Evolutionary conservation across 2,113 vertebrate species (phyloP), one percentile per base, ranked within the genome.

Genomic region (Lagopus muta): DNA sequence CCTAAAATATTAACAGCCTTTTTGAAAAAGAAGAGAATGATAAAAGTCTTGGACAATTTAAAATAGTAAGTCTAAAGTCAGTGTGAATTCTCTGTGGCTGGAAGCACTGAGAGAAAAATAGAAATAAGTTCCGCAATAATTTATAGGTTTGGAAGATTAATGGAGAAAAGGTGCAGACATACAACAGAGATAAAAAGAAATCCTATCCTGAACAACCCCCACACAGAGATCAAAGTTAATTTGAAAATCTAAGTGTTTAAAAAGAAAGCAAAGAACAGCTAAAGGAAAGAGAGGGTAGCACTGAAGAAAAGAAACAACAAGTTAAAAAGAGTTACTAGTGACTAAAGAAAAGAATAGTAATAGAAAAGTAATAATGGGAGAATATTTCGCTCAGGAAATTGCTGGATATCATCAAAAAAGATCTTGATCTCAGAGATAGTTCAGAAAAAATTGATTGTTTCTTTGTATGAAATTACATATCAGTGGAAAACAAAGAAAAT

Each of bases 111-210:
- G 42, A 62, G 62, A 45, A 94, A 96, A 94, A 94, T 81, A 89
- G 81, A 88, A 94, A 81, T 70, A 82, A 10, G 47, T 88, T 94
- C 86, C 0, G 10, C 65, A 96, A 96, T 96, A 94, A 96, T 97
- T 94, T 93, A 97, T 94, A 94, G 86, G 70, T 92, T 95, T 93
- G 57, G 88, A 96, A 95, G 74, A 85, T 89, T 90, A 91, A 93
- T 92, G 83, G 54, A 85, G 73, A 62, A 94, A 93, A 93, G 75
- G 64, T 89, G 57, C 67, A 94, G 95, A 75, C 52, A 24, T 90
- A 78, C 88, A 96, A 94, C 93, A 85, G 92, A 96, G 94, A 93
- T 92, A 94, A 97, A 96, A 95, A 91, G 83, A 81, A 90, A 52
- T 64, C 65, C 78, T 92, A 94, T 82, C 54, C 86, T 87, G 91